These are phyloP conservation scores for Cheilosia scutellata DNA, from an alignment of 2,888 invertebrate species.

Conservation along the genomic window DNA sequence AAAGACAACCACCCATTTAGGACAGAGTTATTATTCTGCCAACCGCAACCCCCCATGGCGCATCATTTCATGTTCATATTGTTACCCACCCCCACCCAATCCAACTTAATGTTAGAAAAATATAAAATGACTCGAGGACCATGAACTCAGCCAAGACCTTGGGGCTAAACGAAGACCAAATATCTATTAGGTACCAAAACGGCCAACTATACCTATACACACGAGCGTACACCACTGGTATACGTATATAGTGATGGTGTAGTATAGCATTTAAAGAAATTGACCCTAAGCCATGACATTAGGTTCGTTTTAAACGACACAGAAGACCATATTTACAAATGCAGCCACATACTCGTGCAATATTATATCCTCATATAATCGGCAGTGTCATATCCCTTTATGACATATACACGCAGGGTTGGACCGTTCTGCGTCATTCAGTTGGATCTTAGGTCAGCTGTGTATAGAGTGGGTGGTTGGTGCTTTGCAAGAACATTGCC, in stretches of 20 bases:
- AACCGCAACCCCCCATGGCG: constrained; percentile 48
- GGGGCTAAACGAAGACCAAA: constrained; percentile 45
- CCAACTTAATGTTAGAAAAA: background rate
- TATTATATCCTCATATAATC: constrained; percentile 65
- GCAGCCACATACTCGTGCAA: constrained; percentile 31
- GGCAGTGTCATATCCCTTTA: constrained; percentile 68
- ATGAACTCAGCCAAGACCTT: constrained; percentile 11
- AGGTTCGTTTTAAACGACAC: constrained; percentile 53
- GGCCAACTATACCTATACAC: constrained; percentile 34
- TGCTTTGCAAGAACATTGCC: constrained; percentile 41
- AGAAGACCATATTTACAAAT: constrained; percentile 15
- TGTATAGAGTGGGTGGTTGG: constrained; percentile 6
- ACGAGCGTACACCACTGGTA: background rate
- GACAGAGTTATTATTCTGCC: constrained; percentile 53
- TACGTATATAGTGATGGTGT: too few relatives aligned
- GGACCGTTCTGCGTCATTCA: constrained; percentile 43
- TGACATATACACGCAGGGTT: constrained; percentile 45
- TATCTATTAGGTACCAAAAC: constrained; percentile 24
- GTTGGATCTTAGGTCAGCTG: constrained; percentile 21
- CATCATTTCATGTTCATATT: constrained; percentile 32
- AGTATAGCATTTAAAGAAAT: constrained; percentile 53
- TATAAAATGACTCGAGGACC: constrained; percentile 1
- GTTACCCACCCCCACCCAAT: background rate
- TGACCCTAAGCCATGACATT: constrained; percentile 65
- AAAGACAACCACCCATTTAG: constrained; percentile 19